Evolutionary conservation across 2,113 vertebrate species (phyloP).

Genomic region (Hippocampus zosterae): DNA sequence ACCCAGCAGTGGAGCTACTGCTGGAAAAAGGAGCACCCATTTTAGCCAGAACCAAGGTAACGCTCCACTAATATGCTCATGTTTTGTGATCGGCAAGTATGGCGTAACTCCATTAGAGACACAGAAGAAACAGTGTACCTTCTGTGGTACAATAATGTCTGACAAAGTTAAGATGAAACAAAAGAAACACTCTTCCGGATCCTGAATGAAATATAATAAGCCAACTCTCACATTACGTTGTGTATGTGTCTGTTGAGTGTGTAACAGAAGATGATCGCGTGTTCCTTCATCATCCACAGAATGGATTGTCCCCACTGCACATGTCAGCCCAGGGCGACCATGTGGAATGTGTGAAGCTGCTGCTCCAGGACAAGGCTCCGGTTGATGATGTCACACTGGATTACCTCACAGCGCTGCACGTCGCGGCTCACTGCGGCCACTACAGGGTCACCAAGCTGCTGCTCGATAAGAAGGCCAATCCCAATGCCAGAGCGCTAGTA

Average conservation of each 20-base stretch:
- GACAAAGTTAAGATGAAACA: not conserved
- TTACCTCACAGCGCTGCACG: conserved; percentile 93
- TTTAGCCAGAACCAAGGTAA: conserved; percentile 93
- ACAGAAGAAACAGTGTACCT: not conserved
- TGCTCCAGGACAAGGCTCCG: conserved; percentile 90
- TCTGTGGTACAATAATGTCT: not conserved
- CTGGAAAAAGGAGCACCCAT: conserved; percentile 89
- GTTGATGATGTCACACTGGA: conserved; percentile 96
- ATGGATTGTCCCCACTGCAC: conserved; percentile 92
- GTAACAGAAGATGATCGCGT: not conserved
- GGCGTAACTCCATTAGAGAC: too few relatives aligned
- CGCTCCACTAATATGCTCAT: not conserved
- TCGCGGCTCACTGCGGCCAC: conserved; percentile 96
- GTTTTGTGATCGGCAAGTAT: not conserved
- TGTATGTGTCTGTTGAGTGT: not conserved
- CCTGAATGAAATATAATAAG: not conserved
- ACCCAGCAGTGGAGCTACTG: conserved; percentile 86
- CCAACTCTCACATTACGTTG: not conserved
- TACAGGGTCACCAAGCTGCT: conserved; percentile 97
- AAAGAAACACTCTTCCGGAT: not conserved
- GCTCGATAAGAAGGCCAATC: conserved; percentile 96
- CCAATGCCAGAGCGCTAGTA: conserved; percentile 92
- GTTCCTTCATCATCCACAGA: conserved; percentile 67
- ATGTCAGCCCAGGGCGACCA: conserved; percentile 98
- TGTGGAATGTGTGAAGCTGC: conserved; percentile 90